Percentiles rank a stretch among this genome's conserved stretches.
Conservation (phyloP, 1,140 invertebrate species). For the Polyergus mexicanus region DNA sequence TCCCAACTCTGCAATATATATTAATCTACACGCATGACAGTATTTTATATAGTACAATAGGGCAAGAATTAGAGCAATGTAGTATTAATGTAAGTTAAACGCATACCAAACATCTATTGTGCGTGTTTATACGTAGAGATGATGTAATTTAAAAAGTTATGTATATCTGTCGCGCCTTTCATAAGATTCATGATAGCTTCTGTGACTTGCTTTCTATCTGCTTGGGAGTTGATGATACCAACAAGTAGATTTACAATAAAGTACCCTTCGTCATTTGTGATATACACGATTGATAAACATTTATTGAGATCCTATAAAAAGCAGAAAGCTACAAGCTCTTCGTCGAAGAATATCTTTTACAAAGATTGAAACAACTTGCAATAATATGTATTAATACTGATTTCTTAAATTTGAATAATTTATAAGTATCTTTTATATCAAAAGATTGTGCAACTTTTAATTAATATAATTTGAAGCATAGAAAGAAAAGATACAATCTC, state of each 20-base stretch:
- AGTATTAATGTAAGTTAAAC: constrained; percentile 68
- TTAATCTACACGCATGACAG: constrained; percentile 72
- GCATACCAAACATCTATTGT: constrained; percentile 63
- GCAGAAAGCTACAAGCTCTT: background rate
- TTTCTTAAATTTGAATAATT: background rate
- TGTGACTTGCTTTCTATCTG: constrained; percentile 67
- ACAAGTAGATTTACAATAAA: constrained; percentile 70
- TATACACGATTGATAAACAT: constrained; percentile 35
- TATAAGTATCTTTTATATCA: background rate
- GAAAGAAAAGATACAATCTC: background rate
- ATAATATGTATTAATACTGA: background rate
- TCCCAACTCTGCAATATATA: constrained; percentile 55
- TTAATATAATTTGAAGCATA: background rate
- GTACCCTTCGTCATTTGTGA: constrained; percentile 61
- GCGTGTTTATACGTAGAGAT: constrained; percentile 70
- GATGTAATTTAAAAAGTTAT: constrained; percentile 72
- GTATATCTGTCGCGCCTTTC: constrained; percentile 69
- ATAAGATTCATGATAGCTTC: constrained; percentile 66
- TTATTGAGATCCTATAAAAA: constrained; percentile 44
- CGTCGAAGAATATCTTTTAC: background rate
- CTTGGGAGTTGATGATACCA: constrained; percentile 53
- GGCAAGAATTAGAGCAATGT: constrained; percentile 41
- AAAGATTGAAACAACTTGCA: background rate
- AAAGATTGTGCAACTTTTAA: background rate
- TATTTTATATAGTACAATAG: constrained; percentile 75